These are phyloP conservation scores for Scatophagus argus DNA, from an alignment of 2,113 vertebrate species.

Conservation along the genomic window DNA sequence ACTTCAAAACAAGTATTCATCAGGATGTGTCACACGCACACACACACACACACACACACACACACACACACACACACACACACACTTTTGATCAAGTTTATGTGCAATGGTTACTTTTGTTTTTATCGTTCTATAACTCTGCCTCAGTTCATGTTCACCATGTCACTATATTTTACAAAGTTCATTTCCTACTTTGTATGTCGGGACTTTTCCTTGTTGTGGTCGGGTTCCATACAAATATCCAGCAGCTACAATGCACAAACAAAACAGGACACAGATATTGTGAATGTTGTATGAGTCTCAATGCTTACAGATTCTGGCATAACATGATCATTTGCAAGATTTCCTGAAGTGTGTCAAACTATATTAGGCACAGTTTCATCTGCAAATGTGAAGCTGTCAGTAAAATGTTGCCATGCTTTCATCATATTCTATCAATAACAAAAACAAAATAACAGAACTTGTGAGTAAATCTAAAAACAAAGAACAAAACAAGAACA, in stretches of 20 bases:
- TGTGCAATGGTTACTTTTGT: not conserved
- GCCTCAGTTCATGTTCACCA: not conserved
- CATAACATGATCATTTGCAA: constrained; percentile 15
- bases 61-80: not conserved
- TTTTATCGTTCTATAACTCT: not conserved
- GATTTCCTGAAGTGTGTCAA: constrained; percentile 7
- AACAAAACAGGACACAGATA: constrained; percentile 20
- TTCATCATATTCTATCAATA: constrained; percentile 11
- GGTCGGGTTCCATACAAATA: not conserved
- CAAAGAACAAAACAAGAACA: not conserved
- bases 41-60: not conserved
- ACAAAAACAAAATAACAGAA: constrained; percentile 8
- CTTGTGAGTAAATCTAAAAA: not conserved
- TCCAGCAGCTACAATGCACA: constrained; percentile 3
- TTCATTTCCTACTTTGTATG: not conserved
- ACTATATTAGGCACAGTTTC: constrained; percentile 11
- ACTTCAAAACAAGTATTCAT: constrained; percentile 14
- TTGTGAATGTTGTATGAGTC: not conserved
- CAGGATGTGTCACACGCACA: not conserved
- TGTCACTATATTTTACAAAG: not conserved
- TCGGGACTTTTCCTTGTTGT: not conserved
- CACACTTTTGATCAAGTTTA: constrained; percentile 22
- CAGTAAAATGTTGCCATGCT: constrained; percentile 2
- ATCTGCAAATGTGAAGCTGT: constrained; percentile 39
- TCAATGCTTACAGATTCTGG: not conserved